A percentile compares a stretch with the other conserved stretches of the same genome.
These are phyloP conservation scores for Nannoperca obscura DNA, from an alignment of 2,797 vertebrate genomes.

Conservation along the genomic window DNA sequence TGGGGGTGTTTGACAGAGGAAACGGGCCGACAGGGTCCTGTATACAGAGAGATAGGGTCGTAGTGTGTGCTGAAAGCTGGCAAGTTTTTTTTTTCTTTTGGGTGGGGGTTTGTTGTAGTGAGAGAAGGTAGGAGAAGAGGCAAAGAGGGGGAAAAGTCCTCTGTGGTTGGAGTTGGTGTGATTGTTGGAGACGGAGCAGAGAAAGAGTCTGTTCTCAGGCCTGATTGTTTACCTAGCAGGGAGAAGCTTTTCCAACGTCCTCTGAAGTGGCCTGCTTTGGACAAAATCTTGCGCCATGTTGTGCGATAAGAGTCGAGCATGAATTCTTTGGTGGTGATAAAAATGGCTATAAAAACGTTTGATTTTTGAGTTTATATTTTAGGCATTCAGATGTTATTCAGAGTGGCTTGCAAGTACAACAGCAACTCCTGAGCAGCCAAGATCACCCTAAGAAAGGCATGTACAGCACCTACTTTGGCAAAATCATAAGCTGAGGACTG, in stretches of 20 bases:
- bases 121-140: constrained; percentile 65
- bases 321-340: constrained; percentile 43
- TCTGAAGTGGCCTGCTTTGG: constrained; percentile 66
- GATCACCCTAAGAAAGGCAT: constrained; percentile 2
- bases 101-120: constrained; percentile 76
- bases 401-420: not conserved
- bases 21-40: constrained; percentile 95
- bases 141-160: constrained; percentile 36
- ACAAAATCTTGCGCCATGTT: constrained; percentile 26
- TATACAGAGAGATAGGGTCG: constrained; percentile 91
- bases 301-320: constrained; percentile 45
- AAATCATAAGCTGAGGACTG: not conserved
- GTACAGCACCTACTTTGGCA: not conserved
- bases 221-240: constrained; percentile 73
- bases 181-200: constrained; percentile 75
- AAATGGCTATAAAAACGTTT: constrained; percentile 20
- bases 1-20: constrained; percentile 88
- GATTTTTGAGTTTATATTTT: constrained; percentile 19
- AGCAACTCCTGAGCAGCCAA: not conserved
- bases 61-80: constrained; percentile 88
- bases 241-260: constrained; percentile 69
- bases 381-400: not conserved
- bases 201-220: constrained; percentile 75
- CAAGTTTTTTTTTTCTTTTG: constrained; percentile 55
- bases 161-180: constrained; percentile 70